These are phyloP conservation scores for Corvus cornix DNA, from an alignment of 2,113 vertebrate species.

Conservation along the genomic window DNA sequence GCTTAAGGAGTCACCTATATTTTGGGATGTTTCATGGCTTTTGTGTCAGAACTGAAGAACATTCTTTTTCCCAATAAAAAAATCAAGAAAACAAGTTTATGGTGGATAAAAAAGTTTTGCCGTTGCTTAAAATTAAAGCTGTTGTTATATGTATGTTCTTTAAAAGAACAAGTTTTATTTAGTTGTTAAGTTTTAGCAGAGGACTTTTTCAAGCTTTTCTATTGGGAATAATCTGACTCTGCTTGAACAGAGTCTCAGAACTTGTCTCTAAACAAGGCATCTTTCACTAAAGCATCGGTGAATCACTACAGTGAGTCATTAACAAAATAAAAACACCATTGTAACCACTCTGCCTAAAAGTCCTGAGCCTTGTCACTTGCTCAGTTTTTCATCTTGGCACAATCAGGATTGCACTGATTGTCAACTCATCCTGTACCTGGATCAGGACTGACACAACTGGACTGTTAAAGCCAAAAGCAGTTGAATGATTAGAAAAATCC, in stretches of 20 bases:
- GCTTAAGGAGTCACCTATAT: not conserved
- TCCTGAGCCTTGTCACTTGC: not conserved
- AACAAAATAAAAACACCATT: slow-evolving; percentile 26
- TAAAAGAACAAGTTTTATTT: not conserved
- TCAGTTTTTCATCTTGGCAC: not conserved
- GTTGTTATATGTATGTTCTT: not conserved
- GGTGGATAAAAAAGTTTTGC: not conserved
- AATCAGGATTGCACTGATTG: not conserved
- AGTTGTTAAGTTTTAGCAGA: not conserved
- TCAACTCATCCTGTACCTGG: not conserved
- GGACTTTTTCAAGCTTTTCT: not conserved
- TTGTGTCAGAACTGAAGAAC: not conserved
- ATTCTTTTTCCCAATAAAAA: not conserved
- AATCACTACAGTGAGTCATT: slow-evolving; percentile 3
- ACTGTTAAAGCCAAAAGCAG: not conserved
- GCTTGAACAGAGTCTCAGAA: not conserved
- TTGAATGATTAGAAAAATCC: not conserved
- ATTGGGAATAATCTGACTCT: not conserved
- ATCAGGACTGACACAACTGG: not conserved
- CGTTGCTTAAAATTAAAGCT: not conserved
- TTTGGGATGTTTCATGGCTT: not conserved
- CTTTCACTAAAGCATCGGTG: slow-evolving; percentile 1
- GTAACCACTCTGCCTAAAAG: not conserved
- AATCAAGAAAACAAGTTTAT: not conserved
- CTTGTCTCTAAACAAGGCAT: not conserved